Evolutionary conservation across 2,113 vertebrate species (phyloP).

Genomic region (Lucifuga dentata): DNA sequence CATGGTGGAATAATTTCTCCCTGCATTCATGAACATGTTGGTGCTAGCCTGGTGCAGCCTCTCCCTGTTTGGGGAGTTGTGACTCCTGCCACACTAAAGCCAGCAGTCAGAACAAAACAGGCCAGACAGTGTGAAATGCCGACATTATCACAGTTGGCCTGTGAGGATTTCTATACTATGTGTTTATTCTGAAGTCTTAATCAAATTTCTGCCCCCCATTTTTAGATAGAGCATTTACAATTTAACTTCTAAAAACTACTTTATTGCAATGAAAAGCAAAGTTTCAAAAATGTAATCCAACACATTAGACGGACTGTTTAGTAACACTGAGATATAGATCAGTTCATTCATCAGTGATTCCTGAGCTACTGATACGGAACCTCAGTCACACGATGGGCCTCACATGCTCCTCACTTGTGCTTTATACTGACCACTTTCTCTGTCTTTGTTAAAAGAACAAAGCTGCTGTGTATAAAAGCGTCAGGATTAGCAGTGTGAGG

Average conservation of each 20-base stretch:
- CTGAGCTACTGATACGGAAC: constrained; percentile 48
- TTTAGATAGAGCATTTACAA: constrained; percentile 9
- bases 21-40: constrained; percentile 63
- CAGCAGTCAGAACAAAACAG: neutral
- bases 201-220: neutral
- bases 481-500: constrained; percentile 48
- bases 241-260: no score
- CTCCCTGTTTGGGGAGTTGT: constrained; percentile 30
- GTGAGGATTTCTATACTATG: neutral
- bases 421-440: constrained; percentile 60
- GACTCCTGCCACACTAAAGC: constrained; percentile 37
- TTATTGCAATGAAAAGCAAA: no score
- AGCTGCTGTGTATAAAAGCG: constrained; percentile 38
- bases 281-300: neutral
- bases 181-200: neutral
- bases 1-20: constrained; percentile 16
- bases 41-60: constrained; percentile 51
- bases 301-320: neutral
- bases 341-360: no score
- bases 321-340: no score
- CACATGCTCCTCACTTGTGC: constrained; percentile 61
- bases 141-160: neutral
- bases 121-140: neutral
- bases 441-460: constrained; percentile 64
- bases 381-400: constrained; percentile 58